A percentile compares a stretch with the other conserved stretches of the same genome.
Conservation (phyloP, 2,113 vertebrate species). For the Chunga burmeisteri region DNA sequence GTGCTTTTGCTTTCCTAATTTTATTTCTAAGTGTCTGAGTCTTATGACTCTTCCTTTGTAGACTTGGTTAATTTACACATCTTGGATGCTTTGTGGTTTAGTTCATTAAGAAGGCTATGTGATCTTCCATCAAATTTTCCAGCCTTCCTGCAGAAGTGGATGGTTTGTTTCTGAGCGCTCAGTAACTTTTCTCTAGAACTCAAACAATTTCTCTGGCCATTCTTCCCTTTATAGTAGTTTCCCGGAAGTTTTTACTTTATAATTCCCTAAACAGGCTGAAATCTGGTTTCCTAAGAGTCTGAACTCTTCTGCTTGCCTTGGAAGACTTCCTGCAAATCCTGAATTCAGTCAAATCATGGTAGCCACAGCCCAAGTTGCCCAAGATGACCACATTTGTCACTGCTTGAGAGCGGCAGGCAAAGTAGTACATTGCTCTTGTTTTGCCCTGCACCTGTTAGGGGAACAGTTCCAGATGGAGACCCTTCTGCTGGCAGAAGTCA, state of each 20-base stretch:
- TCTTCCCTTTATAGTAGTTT: background rate
- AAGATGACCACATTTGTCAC: background rate
- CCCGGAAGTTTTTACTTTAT: background rate
- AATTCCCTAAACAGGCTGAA: background rate
- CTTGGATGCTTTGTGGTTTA: background rate
- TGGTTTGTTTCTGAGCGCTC: background rate
- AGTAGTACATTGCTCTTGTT: background rate
- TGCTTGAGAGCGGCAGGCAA: background rate
- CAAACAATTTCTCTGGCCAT: background rate
- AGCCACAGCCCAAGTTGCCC: background rate
- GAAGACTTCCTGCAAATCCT: background rate
- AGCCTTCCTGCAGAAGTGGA: background rate
- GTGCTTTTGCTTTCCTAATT: background rate
- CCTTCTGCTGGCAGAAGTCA: background rate
- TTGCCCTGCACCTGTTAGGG: background rate
- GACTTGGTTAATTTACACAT: background rate
- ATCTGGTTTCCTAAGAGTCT: background rate
- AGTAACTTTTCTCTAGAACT: background rate
- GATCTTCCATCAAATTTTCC: background rate
- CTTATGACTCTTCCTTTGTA: background rate
- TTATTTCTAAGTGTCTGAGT: background rate
- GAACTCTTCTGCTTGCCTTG: background rate
- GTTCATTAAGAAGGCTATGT: background rate
- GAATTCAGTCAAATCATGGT: background rate
- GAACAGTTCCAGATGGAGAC: background rate